A percentile compares a stretch with the other conserved stretches of the same genome.
These are phyloP conservation scores for Sarcophaga peregrina DNA, from an alignment of 1,140 invertebrate species.

Conservation along the genomic window DNA sequence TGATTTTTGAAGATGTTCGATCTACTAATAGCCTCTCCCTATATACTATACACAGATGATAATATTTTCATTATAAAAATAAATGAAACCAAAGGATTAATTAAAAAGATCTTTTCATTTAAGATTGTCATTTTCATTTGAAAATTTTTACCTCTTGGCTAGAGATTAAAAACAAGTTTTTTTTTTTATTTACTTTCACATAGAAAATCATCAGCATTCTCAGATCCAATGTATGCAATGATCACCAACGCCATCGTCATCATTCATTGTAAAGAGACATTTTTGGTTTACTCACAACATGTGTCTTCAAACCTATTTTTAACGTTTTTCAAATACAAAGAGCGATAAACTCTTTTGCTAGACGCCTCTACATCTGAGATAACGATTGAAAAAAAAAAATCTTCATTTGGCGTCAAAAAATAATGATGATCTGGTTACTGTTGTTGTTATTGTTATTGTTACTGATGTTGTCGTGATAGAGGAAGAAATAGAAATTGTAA, in stretches of 20 bases:
- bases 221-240: no score
- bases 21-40: no score
- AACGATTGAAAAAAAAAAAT: neutral
- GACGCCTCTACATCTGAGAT: neutral
- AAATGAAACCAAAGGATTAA: no score
- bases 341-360: conserved; percentile 5
- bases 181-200: neutral
- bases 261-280: neutral
- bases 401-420: neutral
- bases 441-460: no score
- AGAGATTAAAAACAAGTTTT: neutral
- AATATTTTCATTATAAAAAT: no score
- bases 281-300: neutral
- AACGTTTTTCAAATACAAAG: neutral
- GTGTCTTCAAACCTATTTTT: neutral
- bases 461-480: no score
- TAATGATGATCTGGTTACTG: no score
- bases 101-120: no score
- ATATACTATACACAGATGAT: no score
- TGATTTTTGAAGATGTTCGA: no score
- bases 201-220: neutral
- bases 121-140: no score
- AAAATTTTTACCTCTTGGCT: no score
- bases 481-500: neutral
- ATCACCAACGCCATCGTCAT: neutral